Evolutionary conservation across 2,797 vertebrate genomes (phyloP), one percentile per base, ranked within the genome.

Genomic region (Sebastes nivosus): DNA sequence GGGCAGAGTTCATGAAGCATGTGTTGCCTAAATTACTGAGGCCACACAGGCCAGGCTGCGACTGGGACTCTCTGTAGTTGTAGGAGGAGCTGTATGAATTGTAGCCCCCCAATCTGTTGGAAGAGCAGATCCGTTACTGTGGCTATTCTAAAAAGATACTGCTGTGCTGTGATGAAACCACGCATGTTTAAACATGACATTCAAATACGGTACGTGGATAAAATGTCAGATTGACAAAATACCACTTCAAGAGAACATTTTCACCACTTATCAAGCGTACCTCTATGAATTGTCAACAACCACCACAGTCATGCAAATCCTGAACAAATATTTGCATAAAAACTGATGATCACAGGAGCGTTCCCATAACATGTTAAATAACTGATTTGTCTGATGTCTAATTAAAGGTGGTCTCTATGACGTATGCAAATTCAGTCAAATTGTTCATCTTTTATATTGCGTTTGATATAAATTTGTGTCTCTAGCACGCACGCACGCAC

Each of bases 1-100:
- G 95, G 64, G 98, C 98, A 72, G 98, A 99, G 93, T 99, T 99
- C 98, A 99, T 99, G 95, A 99, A 99, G 93, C 98, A 99, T 4
- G 98, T 99, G 90, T 99, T 99, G 61, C 98, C 98, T 90, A 99
- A 95, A 93, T 99, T 99, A 93, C 98, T 98, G 64, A 99, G 97
- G 77, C 98, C 98, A 86, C 98, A 99, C n/a, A 99, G 96, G 12
- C 98, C 98, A 83, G 98, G 97, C 0, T 99, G 98, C 5, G 96
- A 95, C 4, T 97, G 94, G 16, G 97, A 95, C 71, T 99, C 98
- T 88, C 97, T 96, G 94, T 97, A 98, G 94, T 88, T 97, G 93
- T 98, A 99, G 11, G 97, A 97, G 74, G 96, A 96, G 84, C 93
- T 97, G 87, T 97, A 97, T 2, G 96, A 97, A 90, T 95, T 97